Conservation (phyloP, 1,140 invertebrate genomes). For the Brachionus rotundiformis region DNA sequence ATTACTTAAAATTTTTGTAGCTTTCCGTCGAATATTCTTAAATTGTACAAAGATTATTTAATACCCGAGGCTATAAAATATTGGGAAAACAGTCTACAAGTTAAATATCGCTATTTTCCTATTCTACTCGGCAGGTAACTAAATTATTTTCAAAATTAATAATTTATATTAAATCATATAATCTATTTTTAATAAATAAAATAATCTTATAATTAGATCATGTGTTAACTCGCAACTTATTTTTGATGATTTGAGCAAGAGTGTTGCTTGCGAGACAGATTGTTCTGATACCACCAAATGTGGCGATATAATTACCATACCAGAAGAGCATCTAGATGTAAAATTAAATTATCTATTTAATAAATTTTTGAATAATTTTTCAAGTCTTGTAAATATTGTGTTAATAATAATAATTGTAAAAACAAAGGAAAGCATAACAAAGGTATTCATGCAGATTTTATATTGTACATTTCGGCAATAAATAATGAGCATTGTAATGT, state of each 20-base stretch:
- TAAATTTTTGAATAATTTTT: constrained; percentile 36
- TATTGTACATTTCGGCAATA: constrained; percentile 92
- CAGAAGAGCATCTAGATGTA: constrained; percentile 86
- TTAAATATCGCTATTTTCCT: constrained; percentile 77
- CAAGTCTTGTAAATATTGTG: constrained; percentile 56
- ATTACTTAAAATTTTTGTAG: neutral
- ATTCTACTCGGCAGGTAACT: constrained; percentile 83
- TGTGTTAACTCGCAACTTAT: constrained; percentile 18
- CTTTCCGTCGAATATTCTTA: neutral
- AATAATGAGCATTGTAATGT: constrained; percentile 86
- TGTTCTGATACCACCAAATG: constrained; percentile 85
- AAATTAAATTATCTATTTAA: constrained; percentile 54
- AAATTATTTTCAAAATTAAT: too few relatives aligned
- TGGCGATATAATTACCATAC: constrained; percentile 82
- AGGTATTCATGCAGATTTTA: constrained; percentile 80
- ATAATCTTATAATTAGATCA: constrained; percentile 47
- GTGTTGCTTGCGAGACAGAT: constrained; percentile 76
- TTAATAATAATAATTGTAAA: constrained; percentile 38
- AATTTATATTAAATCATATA: too few relatives aligned
- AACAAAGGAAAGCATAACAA: constrained; percentile 58
- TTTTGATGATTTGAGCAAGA: neutral
- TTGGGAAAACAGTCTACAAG: constrained; percentile 86
- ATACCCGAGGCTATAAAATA: constrained; percentile 85
- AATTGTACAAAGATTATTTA: constrained; percentile 61
- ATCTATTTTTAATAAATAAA: too few relatives aligned